Conservation (phyloP, 1,140 invertebrate species). For the Eulimnadia texana region DNA sequence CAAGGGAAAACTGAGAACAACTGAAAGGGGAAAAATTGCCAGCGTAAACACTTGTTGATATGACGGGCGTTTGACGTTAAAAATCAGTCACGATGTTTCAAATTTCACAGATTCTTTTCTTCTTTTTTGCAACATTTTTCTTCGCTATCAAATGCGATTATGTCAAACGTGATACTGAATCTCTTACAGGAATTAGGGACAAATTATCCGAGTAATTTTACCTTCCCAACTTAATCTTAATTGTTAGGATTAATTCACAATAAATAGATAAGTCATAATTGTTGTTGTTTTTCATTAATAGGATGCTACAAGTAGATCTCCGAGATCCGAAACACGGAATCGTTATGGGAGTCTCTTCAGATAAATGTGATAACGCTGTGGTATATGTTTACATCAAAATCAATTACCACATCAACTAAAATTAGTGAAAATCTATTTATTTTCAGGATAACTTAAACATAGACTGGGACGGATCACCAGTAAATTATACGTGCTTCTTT, state of each 20-base stretch:
- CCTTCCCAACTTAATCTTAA: too few relatives aligned
- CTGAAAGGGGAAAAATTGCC: too few relatives aligned
- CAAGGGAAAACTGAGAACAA: too few relatives aligned
- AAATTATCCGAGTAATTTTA: background rate
- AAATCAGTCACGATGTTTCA: too few relatives aligned
- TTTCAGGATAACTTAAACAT: constrained; percentile 47
- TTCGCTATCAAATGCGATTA: too few relatives aligned
- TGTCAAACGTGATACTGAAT: too few relatives aligned
- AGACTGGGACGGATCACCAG: constrained; percentile 52
- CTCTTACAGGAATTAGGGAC: background rate
- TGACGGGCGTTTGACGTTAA: too few relatives aligned
- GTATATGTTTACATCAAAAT: constrained; percentile 29
- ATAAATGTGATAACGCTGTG: constrained; percentile 51
- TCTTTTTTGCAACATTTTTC: too few relatives aligned
- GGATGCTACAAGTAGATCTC: background rate
- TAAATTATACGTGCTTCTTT: constrained; percentile 48
- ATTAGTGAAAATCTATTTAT: background rate
- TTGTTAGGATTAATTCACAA: too few relatives aligned
- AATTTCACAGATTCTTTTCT: too few relatives aligned
- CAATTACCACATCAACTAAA: background rate
- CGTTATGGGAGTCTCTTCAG: constrained; percentile 38
- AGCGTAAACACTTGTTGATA: background rate
- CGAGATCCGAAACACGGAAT: constrained; percentile 32
- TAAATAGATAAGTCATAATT: too few relatives aligned
- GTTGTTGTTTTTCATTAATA: too few relatives aligned